Evolutionary conservation across 2,797 vertebrate species (phyloP), one percentile per base, ranked within the genome.

Genomic region (Eospalax fontanierii): DNA sequence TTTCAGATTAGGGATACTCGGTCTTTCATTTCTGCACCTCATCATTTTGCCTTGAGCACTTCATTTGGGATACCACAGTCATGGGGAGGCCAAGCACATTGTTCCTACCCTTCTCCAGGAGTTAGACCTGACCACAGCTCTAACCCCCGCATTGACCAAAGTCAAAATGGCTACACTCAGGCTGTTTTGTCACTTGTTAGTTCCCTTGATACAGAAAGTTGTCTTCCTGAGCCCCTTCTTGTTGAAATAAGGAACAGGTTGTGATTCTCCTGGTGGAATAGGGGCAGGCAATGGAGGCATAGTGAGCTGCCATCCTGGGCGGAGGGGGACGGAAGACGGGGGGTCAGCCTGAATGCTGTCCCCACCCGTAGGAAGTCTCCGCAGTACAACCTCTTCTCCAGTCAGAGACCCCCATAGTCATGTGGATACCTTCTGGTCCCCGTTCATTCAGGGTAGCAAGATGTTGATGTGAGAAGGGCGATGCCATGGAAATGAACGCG

Each of bases 161-260:
- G 22, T 83, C 66, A 14, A 5, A 7, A 68, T 54, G 68, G 3
- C 38, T 81, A 16, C 33, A 87, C 26, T 30, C 43, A 75, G 65
- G 19, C 78, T 57, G 2, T 92, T 61, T 81, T 38, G 4, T 85
- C n/a, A 8, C 33, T 70, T 73, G 4, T 50, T 88, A 43, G 43
- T 68, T 46, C 61, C 19, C 80, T 91, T 79, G 30, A 59, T 76
- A 82, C 75, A 61, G 93, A 79, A 54, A 30, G 3, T 26, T 93
- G 40, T 1, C 59, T 28, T 59, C 66, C 50, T 74, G 30, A 40
- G 16, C 28, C 16, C 43, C 76, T 87, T 63, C 33, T 79, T 78
- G 68, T 73, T 75, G 66, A 79, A 92, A 81, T 63, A 70, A 92
- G 26, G 75, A 92, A 80, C n/a, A 70, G 40, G 14, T 63, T 30